Percentiles rank a stretch among this genome's conserved stretches.
Evolutionary conservation across 2,797 vertebrate genomes (phyloP).

Genomic region (Crenuchus spilurus): DNA sequence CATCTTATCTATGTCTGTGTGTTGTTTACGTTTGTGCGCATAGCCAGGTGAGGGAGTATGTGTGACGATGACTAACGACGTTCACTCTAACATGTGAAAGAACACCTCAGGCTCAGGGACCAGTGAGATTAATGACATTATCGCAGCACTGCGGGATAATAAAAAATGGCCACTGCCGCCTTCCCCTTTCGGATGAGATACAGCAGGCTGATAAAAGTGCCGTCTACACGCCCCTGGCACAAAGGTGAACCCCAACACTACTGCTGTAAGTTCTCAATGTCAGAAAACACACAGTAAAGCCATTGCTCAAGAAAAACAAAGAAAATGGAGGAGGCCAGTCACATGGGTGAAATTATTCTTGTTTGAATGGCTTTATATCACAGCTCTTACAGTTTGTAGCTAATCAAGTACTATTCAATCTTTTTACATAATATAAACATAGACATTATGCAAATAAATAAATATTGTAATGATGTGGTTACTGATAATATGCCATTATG

Average conservation of each 20-base stretch:
- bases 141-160: conserved; percentile 27
- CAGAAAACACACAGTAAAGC: conserved; percentile 14
- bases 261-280: conserved; percentile 28
- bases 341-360: neutral
- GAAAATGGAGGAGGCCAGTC: neutral
- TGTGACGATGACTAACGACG: conserved; percentile 36
- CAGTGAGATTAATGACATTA: conserved; percentile 45
- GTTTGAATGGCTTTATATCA: neutral
- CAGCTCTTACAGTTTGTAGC: neutral
- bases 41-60: neutral
- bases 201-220: conserved; percentile 31
- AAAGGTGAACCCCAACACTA: conserved; percentile 39
- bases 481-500: too few species aligned
- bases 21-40: conserved; percentile 22
- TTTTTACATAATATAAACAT: too few species aligned
- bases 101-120: conserved; percentile 32
- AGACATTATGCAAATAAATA: too few species aligned
- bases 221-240: neutral
- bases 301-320: conserved; percentile 20
- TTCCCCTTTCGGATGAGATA: conserved; percentile 19
- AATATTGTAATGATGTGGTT: too few species aligned
- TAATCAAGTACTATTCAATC: too few species aligned
- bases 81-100: conserved; percentile 28
- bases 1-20: conserved; percentile 1
- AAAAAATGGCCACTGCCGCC: conserved; percentile 30